phyloP scores from a whole-genome alignment of 92 coral and sea anemone genomes.

The Parazoanthus atlanticus region DNA sequence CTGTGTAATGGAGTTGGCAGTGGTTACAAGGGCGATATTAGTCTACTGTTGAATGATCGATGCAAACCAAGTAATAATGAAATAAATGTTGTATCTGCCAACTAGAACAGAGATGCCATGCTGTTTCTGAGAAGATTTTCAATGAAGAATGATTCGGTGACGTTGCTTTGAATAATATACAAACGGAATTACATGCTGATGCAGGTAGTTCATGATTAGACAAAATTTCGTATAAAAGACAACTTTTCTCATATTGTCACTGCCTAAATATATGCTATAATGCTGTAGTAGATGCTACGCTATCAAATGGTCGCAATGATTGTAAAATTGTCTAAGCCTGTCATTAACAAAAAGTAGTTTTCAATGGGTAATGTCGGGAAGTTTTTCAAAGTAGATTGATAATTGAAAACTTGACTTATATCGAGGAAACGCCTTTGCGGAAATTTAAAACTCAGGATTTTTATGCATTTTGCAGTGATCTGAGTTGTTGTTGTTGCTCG shows the following conservation, averaged over 20 bases:
- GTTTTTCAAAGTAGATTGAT: no score
- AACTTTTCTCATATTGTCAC: no score
- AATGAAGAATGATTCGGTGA: not conserved
- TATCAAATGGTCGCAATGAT: not conserved
- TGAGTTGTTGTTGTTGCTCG: not conserved
- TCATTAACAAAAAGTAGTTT: not conserved
- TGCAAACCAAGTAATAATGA: not conserved
- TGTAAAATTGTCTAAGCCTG: not conserved
- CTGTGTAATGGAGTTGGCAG: not conserved
- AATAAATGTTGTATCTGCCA: not conserved
- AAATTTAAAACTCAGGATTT: not conserved
- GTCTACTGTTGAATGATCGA: not conserved
- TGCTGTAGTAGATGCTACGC: not conserved
- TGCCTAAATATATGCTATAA: not conserved
- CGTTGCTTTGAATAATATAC: not conserved
- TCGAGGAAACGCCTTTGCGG: not conserved
- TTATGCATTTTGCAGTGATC: no score
- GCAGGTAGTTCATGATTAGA: not conserved
- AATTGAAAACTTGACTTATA: not conserved
- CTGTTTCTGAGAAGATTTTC: no score
- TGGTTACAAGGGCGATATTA: not conserved
- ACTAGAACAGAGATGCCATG: not conserved
- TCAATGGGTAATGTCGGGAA: not conserved
- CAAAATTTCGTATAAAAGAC: not conserved
- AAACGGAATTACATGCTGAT: no score